Conservation (phyloP, 2,797 vertebrate species). For the Coilia nasus region DNA sequence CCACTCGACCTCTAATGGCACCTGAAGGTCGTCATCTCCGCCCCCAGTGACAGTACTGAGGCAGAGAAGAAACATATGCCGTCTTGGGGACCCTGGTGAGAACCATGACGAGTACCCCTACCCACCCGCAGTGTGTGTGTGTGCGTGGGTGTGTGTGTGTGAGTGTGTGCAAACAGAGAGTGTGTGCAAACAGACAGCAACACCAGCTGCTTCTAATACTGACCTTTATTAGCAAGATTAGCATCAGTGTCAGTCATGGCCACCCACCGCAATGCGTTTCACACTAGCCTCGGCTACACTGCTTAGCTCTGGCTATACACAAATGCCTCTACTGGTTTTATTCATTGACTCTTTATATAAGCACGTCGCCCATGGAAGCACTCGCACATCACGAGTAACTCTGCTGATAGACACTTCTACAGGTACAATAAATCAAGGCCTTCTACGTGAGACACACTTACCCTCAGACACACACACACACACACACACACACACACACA, state of each 20-base stretch:
- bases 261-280: not conserved
- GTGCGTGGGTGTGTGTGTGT: not conserved
- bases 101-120: constrained; percentile 49
- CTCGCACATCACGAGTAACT: too few species aligned
- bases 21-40: not conserved
- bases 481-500: not conserved
- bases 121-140: constrained; percentile 54
- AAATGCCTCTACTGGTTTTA: not conserved
- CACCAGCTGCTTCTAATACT: constrained; percentile 71
- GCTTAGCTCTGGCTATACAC: not conserved
- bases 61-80: constrained; percentile 71
- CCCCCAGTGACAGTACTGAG: not conserved
- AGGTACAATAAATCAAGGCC: too few species aligned
- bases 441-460: not conserved
- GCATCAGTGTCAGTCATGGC: constrained; percentile 68
- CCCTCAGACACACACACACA: not conserved
- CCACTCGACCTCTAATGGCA: not conserved
- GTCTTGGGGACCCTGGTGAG: constrained; percentile 62
- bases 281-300: not conserved
- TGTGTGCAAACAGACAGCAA: not conserved
- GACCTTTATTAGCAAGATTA: constrained; percentile 80
- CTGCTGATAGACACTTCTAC: not conserved
- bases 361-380: too few species aligned
- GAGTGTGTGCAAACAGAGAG: not conserved
- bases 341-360: not conserved